A percentile compares a stretch with the other conserved stretches of the same genome.
These are phyloP conservation scores for Ellobium chinense DNA, from an alignment of 2,888 invertebrate species.

Conservation along the genomic window DNA sequence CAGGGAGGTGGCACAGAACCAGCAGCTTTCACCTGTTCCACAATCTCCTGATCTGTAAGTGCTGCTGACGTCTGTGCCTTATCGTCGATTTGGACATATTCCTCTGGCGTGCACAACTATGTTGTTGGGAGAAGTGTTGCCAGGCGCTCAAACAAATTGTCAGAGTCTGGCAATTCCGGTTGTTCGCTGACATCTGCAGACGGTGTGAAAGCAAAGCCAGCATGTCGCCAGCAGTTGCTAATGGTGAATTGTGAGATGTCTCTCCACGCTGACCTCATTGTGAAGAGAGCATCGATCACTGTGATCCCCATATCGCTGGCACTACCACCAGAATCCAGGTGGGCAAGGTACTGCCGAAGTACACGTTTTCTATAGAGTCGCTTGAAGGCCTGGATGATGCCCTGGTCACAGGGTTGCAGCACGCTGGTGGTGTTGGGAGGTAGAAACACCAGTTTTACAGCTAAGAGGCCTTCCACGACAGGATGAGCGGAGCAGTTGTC, in stretches of 20 bases:
- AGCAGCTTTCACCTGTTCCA: too few species aligned
- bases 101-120: too few species aligned
- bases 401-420: conserved; percentile 61
- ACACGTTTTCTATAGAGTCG: conserved; percentile 38
- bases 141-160: neutral
- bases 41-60: too few species aligned
- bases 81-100: too few species aligned
- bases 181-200: neutral
- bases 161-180: neutral
- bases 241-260: neutral
- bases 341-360: neutral
- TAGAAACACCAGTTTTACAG: conserved; percentile 54
- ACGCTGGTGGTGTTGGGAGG: conserved; percentile 59
- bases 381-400: conserved; percentile 56
- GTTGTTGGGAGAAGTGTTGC: too few species aligned
- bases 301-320: neutral
- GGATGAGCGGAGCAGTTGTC: conserved; percentile 60
- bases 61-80: too few species aligned
- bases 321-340: neutral
- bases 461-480: conserved; percentile 43
- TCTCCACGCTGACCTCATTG: neutral
- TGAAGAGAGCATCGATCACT: neutral
- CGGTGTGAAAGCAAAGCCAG: neutral
- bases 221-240: neutral
- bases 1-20: too few species aligned